These are phyloP conservation scores for Labia minor DNA, from an alignment of 2,888 invertebrate species.

Conservation along the genomic window DNA sequence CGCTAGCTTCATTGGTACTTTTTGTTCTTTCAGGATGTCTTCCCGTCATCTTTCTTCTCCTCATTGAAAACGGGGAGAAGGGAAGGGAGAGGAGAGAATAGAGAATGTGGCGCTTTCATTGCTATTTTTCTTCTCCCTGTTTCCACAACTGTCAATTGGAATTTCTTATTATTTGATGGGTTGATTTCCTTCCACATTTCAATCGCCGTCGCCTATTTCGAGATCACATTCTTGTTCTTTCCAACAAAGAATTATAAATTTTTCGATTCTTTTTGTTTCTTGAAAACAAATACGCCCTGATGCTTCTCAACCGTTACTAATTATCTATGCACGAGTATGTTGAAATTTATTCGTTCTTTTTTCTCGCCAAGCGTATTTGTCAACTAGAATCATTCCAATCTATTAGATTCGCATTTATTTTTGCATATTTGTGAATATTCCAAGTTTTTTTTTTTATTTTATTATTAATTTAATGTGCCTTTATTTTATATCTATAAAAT, in stretches of 20 bases:
- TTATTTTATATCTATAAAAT: neutral
- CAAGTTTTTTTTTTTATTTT: neutral
- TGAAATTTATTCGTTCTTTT: neutral
- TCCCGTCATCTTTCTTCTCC: conserved; percentile 13
- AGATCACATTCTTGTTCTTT: neutral
- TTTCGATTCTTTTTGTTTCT: neutral
- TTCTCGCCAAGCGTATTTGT: neutral
- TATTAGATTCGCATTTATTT: conserved; percentile 8
- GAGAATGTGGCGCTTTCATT: neutral
- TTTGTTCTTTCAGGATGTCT: neutral
- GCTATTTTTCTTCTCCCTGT: no score
- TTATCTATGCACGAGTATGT: neutral
- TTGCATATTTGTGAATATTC: neutral
- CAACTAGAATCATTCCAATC: neutral
- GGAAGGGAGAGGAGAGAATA: neutral
- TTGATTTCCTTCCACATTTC: no score
- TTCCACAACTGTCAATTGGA: no score
- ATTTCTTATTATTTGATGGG: no score
- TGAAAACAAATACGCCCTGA: neutral
- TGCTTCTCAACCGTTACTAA: neutral
- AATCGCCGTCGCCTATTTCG: neutral
- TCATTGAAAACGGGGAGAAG: neutral
- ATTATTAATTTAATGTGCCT: neutral
- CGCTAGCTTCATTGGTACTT: neutral
- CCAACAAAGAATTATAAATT: neutral